Percentiles rank a stretch among this genome's conserved stretches.
Evolutionary conservation across 1,140 invertebrate species (phyloP).

Genomic region (Acromyrmex heyeri): DNA sequence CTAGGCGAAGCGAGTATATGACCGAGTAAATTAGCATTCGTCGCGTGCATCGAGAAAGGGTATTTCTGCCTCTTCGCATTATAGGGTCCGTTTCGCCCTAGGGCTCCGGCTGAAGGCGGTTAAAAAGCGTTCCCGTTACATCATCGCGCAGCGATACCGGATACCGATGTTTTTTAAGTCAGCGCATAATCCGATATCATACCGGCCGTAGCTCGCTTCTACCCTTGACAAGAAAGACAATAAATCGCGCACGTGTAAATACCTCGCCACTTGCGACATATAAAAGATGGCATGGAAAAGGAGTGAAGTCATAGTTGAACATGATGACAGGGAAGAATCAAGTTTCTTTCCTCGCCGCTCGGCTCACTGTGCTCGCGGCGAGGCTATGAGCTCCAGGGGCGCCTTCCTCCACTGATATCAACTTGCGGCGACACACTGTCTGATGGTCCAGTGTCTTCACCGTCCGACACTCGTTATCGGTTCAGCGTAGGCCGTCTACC

Average conservation of each 20-base stretch:
- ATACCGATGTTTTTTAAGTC: slow-evolving; percentile 78
- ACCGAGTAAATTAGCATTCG: slow-evolving; percentile 64
- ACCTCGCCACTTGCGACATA: slow-evolving; percentile 24
- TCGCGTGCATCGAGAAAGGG: slow-evolving; percentile 64
- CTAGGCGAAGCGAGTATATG: slow-evolving; percentile 35
- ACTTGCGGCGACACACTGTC: slow-evolving; percentile 78
- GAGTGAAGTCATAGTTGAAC: slow-evolving; percentile 50
- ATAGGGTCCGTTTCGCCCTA: slow-evolving; percentile 66
- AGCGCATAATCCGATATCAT: slow-evolving; percentile 78
- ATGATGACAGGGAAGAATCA: slow-evolving; percentile 43
- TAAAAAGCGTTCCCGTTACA: slow-evolving; percentile 71
- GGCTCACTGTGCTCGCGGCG: background rate
- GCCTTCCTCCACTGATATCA: slow-evolving; percentile 64
- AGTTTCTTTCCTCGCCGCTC: slow-evolving; percentile 14
- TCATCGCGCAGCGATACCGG: slow-evolving; percentile 76
- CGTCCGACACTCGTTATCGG: slow-evolving; percentile 68
- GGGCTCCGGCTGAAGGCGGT: slow-evolving; percentile 49
- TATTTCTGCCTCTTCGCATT: slow-evolving; percentile 62
- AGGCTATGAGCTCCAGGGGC: slow-evolving; percentile 17
- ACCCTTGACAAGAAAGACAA: slow-evolving; percentile 47
- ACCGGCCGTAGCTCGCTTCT: slow-evolving; percentile 39
- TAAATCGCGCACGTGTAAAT: slow-evolving; percentile 60
- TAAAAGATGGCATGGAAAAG: slow-evolving; percentile 23
- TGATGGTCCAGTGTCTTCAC: slow-evolving; percentile 77
- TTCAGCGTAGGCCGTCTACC: slow-evolving; percentile 48